These are phyloP conservation scores for Tragelaphus strepsiceros DNA, from an alignment of 2,113 vertebrate species.

Conservation along the genomic window DNA sequence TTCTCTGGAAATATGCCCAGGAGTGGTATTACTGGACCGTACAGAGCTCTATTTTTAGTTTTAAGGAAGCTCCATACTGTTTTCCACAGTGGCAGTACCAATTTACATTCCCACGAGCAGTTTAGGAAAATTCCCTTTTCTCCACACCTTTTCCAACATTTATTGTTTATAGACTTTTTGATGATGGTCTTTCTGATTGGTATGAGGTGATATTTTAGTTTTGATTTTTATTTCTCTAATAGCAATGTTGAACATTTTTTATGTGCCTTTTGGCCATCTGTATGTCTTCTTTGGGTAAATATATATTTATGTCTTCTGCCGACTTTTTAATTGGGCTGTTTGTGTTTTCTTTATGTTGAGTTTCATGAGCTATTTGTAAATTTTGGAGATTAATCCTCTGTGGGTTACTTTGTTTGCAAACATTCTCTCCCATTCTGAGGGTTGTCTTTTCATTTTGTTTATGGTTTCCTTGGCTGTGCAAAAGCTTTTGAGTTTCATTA, in stretches of 20 bases:
- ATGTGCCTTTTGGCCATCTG: background rate
- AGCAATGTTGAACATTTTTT: background rate
- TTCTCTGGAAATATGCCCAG: background rate
- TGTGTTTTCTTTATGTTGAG: background rate
- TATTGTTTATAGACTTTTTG: background rate
- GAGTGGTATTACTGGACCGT: background rate
- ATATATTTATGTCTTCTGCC: background rate
- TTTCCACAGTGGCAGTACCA: background rate
- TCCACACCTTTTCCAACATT: background rate
- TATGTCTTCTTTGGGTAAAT: background rate
- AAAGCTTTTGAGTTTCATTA: background rate
- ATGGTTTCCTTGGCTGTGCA: background rate
- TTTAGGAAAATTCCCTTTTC: background rate
- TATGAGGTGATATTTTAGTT: background rate
- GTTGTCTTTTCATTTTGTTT: background rate
- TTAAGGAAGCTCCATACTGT: background rate
- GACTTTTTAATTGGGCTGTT: background rate
- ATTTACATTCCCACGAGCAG: background rate
- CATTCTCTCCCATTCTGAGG: background rate
- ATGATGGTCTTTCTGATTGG: background rate
- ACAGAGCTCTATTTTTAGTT: background rate
- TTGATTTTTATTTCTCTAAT: background rate
- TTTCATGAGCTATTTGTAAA: background rate
- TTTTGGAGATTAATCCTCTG: background rate
- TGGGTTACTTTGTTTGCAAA: background rate